Evolutionary conservation across 2,797 vertebrate species (phyloP).

Genomic region (Babyrousa celebensis): DNA sequence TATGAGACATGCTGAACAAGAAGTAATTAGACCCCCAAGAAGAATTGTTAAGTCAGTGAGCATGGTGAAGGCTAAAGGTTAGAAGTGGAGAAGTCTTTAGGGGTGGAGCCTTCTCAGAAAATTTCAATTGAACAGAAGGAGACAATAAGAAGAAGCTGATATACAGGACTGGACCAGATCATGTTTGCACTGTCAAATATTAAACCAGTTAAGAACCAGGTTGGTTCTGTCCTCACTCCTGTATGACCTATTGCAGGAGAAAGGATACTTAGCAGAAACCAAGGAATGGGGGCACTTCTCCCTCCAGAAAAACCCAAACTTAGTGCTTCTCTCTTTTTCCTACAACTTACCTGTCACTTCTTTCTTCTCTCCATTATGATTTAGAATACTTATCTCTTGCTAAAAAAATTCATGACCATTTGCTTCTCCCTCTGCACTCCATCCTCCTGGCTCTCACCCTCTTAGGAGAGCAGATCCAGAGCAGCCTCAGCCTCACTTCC

Average conservation of each 20-base stretch:
- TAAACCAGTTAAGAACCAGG: neutral
- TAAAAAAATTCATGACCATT: neutral
- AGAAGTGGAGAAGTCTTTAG: neutral
- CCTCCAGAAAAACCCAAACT: no score
- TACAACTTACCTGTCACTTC: neutral
- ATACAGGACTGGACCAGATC: neutral
- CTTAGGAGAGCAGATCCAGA: neutral
- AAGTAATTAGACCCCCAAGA: conserved; percentile 43
- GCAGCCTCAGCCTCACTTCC: neutral
- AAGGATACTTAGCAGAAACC: neutral
- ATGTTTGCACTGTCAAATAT: neutral
- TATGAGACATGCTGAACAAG: conserved; percentile 63
- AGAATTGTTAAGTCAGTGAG: neutral
- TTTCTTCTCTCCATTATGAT: neutral
- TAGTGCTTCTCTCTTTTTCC: neutral
- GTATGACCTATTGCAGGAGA: neutral
- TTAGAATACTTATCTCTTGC: neutral
- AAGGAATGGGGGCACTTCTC: neutral
- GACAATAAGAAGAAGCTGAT: neutral
- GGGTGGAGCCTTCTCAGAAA: conserved; percentile 41
- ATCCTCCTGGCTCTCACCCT: neutral
- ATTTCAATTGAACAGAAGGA: conserved; percentile 25
- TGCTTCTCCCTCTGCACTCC: neutral
- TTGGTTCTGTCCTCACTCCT: neutral
- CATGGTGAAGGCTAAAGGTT: neutral